Conservation (phyloP, 2,113 vertebrate genomes). For the Narcine bancroftii region DNA sequence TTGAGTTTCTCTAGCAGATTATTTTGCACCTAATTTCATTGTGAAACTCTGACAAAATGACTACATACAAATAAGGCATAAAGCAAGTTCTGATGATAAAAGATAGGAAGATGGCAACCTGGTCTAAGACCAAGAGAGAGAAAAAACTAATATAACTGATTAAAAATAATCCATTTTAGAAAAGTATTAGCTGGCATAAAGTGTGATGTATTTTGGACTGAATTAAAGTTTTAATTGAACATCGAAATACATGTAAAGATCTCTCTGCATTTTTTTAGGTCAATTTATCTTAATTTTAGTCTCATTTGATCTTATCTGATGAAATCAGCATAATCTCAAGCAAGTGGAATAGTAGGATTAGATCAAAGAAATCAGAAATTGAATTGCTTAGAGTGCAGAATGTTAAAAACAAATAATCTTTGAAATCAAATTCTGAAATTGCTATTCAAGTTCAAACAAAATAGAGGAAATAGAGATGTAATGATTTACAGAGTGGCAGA, state of each 20-base stretch:
- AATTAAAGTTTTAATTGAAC: background rate
- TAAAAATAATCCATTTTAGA: background rate
- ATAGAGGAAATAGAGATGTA: background rate
- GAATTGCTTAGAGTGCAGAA: background rate
- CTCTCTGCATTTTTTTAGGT: conserved; percentile 8
- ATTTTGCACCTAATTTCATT: too few species aligned
- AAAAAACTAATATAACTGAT: background rate
- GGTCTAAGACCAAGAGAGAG: background rate
- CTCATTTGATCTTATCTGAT: background rate
- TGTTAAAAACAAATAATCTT: background rate
- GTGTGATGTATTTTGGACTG: background rate
- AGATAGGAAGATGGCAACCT: background rate
- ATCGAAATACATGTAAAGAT: background rate
- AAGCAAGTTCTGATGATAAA: background rate
- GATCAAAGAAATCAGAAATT: conserved; percentile 27
- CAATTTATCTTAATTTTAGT: background rate
- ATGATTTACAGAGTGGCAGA: background rate
- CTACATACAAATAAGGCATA: background rate
- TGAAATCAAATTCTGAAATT: background rate
- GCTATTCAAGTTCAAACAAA: background rate
- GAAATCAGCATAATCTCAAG: background rate
- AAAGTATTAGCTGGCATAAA: background rate
- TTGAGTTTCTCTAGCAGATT: too few species aligned
- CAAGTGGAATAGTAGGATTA: conserved; percentile 7
- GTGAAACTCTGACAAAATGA: background rate